phyloP scores from a whole-genome alignment of 1,140 invertebrate genomes.

The Pogonomyrmex barbatus region DNA sequence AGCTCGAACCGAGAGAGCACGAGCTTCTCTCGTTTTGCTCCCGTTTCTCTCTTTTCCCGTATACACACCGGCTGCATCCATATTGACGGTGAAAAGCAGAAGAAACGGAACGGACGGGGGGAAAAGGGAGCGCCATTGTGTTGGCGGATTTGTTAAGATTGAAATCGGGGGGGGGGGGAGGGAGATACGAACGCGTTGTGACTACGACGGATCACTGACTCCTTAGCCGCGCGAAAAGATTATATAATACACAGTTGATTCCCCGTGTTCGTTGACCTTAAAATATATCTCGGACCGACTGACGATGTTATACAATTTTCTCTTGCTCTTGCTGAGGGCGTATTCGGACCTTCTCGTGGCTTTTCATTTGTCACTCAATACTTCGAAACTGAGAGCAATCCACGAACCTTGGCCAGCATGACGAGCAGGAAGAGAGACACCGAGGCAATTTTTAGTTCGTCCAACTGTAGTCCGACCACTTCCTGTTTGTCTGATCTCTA shows the following conservation, averaged over 20 bases:
- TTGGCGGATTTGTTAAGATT: conserved; percentile 58
- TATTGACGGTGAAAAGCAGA: conserved; percentile 69
- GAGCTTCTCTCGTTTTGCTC: conserved; percentile 70
- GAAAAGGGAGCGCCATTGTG: conserved; percentile 53
- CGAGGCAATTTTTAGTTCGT: conserved; percentile 65
- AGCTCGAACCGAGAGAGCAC: conserved; percentile 63
- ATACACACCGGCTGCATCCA: conserved; percentile 63
- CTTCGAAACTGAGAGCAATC: conserved; percentile 56
- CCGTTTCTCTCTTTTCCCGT: conserved; percentile 64
- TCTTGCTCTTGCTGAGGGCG: neutral
- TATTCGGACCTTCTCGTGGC: neutral
- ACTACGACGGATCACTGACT: conserved; percentile 26
- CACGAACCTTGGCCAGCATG: conserved; percentile 10
- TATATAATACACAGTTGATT: conserved; percentile 9
- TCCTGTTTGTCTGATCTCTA: conserved; percentile 51
- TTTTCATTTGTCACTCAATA: neutral
- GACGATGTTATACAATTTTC: conserved; percentile 11
- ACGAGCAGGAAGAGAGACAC: conserved; percentile 13
- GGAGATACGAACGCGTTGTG: neutral
- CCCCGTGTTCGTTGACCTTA: neutral
- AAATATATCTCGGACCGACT: neutral
- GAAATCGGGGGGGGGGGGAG: neutral
- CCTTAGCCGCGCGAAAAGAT: conserved; percentile 13
- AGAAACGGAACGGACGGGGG: conserved; percentile 50
- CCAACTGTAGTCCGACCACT: conserved; percentile 22